Evolutionary conservation across 2,888 invertebrate species (phyloP).

Genomic region (Drosophila neoperkinsi): DNA sequence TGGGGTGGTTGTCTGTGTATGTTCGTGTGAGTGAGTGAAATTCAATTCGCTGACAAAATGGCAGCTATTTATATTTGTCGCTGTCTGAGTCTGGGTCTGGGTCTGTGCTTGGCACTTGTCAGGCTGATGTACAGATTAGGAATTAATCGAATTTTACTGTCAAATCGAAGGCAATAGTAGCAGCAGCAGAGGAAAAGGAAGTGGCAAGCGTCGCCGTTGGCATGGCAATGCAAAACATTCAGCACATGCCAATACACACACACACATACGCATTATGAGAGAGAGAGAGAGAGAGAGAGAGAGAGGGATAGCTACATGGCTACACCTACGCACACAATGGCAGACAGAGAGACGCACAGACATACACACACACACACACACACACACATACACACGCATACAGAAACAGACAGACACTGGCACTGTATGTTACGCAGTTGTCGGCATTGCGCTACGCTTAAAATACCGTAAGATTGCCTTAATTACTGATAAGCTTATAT

Average conservation of each 20-base stretch:
- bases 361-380: slow-evolving; percentile 35
- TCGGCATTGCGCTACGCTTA: slow-evolving; percentile 52
- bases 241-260: slow-evolving; percentile 59
- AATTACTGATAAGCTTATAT: slow-evolving; percentile 64
- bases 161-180: slow-evolving; percentile 68
- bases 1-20: slow-evolving; percentile 12
- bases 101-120: slow-evolving; percentile 60
- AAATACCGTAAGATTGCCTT: slow-evolving; percentile 65
- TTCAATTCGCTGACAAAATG: slow-evolving; percentile 71
- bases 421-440: slow-evolving; percentile 74
- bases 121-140: slow-evolving; percentile 75
- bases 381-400: slow-evolving; percentile 35
- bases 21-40: slow-evolving; percentile 28
- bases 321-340: slow-evolving; percentile 48
- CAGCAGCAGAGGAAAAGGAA: slow-evolving; percentile 48
- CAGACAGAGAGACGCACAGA: slow-evolving; percentile 23
- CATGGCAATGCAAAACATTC: slow-evolving; percentile 77
- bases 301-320: slow-evolving; percentile 24
- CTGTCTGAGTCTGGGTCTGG: slow-evolving; percentile 32
- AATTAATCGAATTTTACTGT: slow-evolving; percentile 80
- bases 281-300: neutral
- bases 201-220: slow-evolving; percentile 61
- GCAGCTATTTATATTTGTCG: slow-evolving; percentile 76
- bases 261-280: slow-evolving; percentile 1
- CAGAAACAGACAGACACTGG: slow-evolving; percentile 55